These are phyloP conservation scores for Phoeniculus purpureus DNA, from an alignment of 2,797 vertebrate species.

Conservation along the genomic window DNA sequence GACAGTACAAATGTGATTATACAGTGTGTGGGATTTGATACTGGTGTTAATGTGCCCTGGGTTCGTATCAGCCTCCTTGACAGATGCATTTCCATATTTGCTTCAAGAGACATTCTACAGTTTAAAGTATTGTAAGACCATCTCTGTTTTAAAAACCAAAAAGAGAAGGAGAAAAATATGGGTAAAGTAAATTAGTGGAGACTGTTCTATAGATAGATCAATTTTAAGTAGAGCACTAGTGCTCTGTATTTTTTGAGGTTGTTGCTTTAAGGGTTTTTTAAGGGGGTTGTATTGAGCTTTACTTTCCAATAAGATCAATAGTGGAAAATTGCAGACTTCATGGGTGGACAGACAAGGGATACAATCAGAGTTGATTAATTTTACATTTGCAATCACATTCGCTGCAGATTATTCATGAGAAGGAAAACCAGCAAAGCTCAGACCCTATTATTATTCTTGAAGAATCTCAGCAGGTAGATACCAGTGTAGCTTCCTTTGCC, in stretches of 20 bases:
- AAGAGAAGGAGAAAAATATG: accelerated
- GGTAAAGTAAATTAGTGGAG: not conserved
- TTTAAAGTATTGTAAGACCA: constrained; percentile 21
- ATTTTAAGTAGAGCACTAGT: not conserved
- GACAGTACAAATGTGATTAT: not conserved
- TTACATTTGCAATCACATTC: not conserved
- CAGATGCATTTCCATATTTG: constrained; percentile 7
- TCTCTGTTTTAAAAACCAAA: not conserved
- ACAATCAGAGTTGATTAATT: not conserved
- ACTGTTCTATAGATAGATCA: not conserved
- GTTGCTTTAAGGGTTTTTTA: not conserved
- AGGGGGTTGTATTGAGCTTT: not conserved
- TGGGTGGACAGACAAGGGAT: not conserved
- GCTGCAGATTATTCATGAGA: not conserved
- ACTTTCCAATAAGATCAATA: not conserved
- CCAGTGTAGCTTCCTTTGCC: not conserved
- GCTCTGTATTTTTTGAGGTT: not conserved
- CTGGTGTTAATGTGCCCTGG: not conserved
- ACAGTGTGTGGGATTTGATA: not conserved
- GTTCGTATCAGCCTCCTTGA: not conserved
- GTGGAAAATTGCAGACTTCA: not conserved
- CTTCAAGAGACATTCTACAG: not conserved
- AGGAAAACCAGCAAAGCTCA: not conserved
- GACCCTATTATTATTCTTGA: not conserved
- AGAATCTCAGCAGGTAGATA: not conserved